Evolutionary conservation across 2,113 vertebrate species (phyloP).

Genomic region (Heterocephalus glaber): DNA sequence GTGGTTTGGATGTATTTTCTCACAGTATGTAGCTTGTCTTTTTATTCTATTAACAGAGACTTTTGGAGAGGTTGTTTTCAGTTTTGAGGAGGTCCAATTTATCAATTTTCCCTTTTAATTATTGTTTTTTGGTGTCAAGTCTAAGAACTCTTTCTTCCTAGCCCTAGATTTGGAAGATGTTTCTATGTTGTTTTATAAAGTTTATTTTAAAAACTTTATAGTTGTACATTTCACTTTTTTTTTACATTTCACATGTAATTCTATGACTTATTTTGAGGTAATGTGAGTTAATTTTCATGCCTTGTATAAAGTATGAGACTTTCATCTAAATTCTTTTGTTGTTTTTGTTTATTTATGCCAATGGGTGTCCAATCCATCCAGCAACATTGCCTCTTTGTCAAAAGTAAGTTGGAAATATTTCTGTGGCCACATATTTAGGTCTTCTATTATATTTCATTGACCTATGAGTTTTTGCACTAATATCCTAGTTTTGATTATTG

Average conservation of each 20-base stretch:
- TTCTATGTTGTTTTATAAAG: background rate
- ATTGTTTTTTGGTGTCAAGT: background rate
- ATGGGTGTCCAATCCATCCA: background rate
- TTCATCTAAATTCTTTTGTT: background rate
- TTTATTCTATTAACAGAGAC: background rate
- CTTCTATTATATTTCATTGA: background rate
- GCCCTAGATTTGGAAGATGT: background rate
- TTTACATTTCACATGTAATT: background rate
- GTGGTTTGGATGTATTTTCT: background rate
- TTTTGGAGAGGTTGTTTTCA: background rate
- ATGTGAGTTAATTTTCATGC: background rate
- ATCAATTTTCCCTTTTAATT: background rate
- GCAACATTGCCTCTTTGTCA: background rate
- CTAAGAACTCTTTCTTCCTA: constrained; percentile 35
- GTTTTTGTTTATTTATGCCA: background rate
- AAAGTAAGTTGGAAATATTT: constrained; percentile 12
- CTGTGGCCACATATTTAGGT: background rate
- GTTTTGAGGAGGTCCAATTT: background rate
- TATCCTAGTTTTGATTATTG: background rate
- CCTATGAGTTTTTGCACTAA: background rate
- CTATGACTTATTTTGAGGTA: background rate
- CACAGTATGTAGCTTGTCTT: background rate
- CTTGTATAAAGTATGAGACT: background rate
- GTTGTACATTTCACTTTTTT: background rate
- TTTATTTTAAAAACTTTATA: background rate